Percentiles rank a stretch among this genome's conserved stretches.
These are phyloP conservation scores for Hirtodrosophila confusa DNA, from an alignment of 2,888 invertebrate species.

Conservation along the genomic window DNA sequence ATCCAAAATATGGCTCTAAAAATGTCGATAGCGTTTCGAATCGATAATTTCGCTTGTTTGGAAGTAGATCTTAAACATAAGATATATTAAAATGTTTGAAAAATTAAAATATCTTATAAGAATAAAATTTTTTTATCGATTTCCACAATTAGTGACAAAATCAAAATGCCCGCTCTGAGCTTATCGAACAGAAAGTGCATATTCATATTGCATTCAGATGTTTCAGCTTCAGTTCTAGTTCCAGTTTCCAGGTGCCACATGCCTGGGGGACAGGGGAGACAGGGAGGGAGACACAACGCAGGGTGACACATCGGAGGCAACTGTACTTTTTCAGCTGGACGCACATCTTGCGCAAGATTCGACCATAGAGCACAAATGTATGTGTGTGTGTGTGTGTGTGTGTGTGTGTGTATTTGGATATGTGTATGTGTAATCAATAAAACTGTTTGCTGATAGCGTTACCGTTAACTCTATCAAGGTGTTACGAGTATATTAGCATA, in stretches of 20 bases:
- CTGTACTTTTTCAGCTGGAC: slow-evolving; percentile 52
- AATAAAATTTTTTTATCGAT: no score
- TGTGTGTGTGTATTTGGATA: slow-evolving; percentile 2
- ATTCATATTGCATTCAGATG: slow-evolving; percentile 29
- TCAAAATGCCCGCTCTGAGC: not conserved
- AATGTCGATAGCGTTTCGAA: no score
- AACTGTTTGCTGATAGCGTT: slow-evolving; percentile 43
- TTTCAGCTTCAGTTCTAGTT: slow-evolving; percentile 19
- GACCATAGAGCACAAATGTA: slow-evolving; percentile 16
- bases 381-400: slow-evolving; percentile 2
- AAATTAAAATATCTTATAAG: no score
- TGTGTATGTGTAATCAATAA: slow-evolving; percentile 44
- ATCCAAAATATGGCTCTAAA: no score
- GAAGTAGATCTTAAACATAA: no score
- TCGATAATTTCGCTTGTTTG: no score
- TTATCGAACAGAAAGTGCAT: not conserved
- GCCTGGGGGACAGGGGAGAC: not conserved
- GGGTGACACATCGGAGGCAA: slow-evolving; percentile 16
- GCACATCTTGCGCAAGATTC: slow-evolving; percentile 54
- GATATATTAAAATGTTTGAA: no score
- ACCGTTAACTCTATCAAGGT: slow-evolving; percentile 34
- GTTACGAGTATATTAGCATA: slow-evolving; percentile 44
- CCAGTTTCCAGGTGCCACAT: slow-evolving; percentile 17
- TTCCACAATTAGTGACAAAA: no score
- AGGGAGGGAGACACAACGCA: not conserved